Percentiles rank a stretch among this genome's conserved stretches.
These are phyloP conservation scores for Drosophila serrata DNA, from an alignment of 1,140 invertebrate species.

Conservation along the genomic window DNA sequence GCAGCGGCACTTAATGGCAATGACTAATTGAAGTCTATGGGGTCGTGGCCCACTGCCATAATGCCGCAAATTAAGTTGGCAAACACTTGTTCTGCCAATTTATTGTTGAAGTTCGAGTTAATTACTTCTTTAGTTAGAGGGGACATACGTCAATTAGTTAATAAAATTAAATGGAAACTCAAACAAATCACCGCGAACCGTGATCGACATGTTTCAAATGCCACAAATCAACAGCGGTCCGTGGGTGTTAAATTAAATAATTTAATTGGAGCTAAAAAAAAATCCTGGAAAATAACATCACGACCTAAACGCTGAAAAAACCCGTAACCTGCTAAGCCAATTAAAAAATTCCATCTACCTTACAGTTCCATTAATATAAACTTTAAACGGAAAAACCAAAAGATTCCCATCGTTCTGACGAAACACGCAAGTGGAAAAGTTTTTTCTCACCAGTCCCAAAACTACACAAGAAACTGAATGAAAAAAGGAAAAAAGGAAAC, in stretches of 20 bases:
- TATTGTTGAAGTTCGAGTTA: slow-evolving; percentile 19
- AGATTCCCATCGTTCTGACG: slow-evolving; percentile 24
- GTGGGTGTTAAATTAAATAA: slow-evolving; percentile 65
- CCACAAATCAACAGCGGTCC: slow-evolving; percentile 16
- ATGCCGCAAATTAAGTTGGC: slow-evolving; percentile 41
- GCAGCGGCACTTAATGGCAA: slow-evolving; percentile 22
- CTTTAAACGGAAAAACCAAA: slow-evolving; percentile 18
- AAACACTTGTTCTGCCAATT: slow-evolving; percentile 28
- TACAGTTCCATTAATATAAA: slow-evolving; percentile 33
- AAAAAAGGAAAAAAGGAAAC: slow-evolving; percentile 9
- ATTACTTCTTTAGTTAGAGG: slow-evolving; percentile 25
- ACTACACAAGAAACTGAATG: neutral
- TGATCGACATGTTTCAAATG: slow-evolving; percentile 12
- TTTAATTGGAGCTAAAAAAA: slow-evolving; percentile 11
- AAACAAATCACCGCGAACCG: neutral
- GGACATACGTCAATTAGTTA: neutral
- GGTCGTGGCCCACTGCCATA: slow-evolving; percentile 11
- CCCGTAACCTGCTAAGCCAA: slow-evolving; percentile 11
- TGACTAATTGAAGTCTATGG: slow-evolving; percentile 32
- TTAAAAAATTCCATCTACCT: slow-evolving; percentile 32
- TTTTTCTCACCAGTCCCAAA: slow-evolving; percentile 18
- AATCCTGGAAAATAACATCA: slow-evolving; percentile 45
- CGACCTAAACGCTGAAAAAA: slow-evolving; percentile 19
- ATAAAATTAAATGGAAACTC: slow-evolving; percentile 10
- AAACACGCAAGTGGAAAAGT: slow-evolving; percentile 57